Evolutionary conservation across 1,140 invertebrate species (phyloP).

Genomic region (Stratiolaelaps scimitus): DNA sequence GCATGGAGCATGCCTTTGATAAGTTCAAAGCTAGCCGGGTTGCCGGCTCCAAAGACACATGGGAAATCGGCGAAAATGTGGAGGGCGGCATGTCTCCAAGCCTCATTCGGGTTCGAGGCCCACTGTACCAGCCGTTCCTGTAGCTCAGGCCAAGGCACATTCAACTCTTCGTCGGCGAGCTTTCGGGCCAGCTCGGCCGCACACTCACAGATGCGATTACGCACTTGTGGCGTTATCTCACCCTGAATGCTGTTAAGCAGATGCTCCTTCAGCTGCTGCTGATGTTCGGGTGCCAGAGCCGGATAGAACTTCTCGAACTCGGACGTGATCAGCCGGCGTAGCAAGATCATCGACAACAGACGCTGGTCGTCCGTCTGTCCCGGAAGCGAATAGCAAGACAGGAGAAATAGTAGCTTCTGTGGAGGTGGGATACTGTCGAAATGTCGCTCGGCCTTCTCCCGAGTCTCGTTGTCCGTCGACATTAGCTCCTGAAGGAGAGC

Average conservation of each 20-base stretch:
- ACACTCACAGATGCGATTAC: slow-evolving; percentile 86
- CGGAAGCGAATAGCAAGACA: slow-evolving; percentile 34
- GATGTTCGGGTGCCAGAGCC: slow-evolving; percentile 61
- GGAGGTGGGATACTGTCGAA: slow-evolving; percentile 13
- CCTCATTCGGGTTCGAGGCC: slow-evolving; percentile 62
- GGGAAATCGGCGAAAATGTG: slow-evolving; percentile 63
- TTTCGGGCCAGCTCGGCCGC: slow-evolving; percentile 85
- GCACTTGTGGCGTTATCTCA: slow-evolving; percentile 54
- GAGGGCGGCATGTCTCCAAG: slow-evolving; percentile 81
- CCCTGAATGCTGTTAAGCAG: slow-evolving; percentile 69
- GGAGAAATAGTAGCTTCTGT: slow-evolving; percentile 23
- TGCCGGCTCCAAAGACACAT: background rate
- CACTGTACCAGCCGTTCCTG: slow-evolving; percentile 90
- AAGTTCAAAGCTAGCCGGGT: slow-evolving; percentile 44
- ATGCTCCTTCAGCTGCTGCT: slow-evolving; percentile 68
- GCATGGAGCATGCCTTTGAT: background rate
- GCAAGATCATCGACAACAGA: slow-evolving; percentile 47
- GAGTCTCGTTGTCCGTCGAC: slow-evolving; percentile 18
- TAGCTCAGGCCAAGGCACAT: slow-evolving; percentile 93
- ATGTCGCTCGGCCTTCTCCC: slow-evolving; percentile 3
- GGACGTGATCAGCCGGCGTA: slow-evolving; percentile 71
- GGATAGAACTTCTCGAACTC: slow-evolving; percentile 82
- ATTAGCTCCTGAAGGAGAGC: slow-evolving; percentile 4
- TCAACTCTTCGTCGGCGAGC: slow-evolving; percentile 85
- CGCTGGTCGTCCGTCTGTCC: slow-evolving; percentile 68